Evolutionary conservation across 1,140 invertebrate genomes (phyloP), one percentile per base, ranked within the genome.

Genomic region (Myzus persicae): DNA sequence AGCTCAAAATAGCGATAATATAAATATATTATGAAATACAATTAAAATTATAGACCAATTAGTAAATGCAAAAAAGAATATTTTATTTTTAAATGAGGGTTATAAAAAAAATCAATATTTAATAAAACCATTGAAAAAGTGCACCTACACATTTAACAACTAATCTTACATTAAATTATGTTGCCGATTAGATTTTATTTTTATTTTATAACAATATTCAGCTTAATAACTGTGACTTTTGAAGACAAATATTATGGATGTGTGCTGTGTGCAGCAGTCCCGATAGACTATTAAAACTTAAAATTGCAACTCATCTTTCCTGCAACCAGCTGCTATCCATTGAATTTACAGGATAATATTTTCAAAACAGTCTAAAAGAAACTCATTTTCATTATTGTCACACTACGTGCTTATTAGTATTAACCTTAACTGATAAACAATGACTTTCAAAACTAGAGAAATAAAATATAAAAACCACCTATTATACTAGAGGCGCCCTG

Each of bases 401-500:
- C n/a, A 51, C 18, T 46, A 8, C 18, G 24, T 11, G 4, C 9
- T 59, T 59, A 90, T 90, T 42, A 3, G 24, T 20, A n/a, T 51
- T 90, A 40, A 18, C 24, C 42, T 59, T 90, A 90, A 42, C 51
- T 38, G 6, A 90, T 42, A 90, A 90, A 90, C 88, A 20, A 54
- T 38, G 51, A 59, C 88, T 90, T 90, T 38, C 51, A 42, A 38
- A 40, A 40, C 88, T 24, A 59, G 26, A 90, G 24, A 90, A 90
- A 90, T 59, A 40, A 90, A 40, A 59, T 59, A 90, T 20, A n/a
- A 89, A 48, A 51, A 51, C 46, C n/a, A 26, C 51, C 51, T 90
- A 90, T 90, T 90, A 90, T 90, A 90, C 59, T 90, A 90, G 88
- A 51, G 51, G n/a, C 48, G 51, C 31, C 38, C 51, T 26, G 51